A percentile compares a stretch with the other conserved stretches of the same genome.
phyloP scores from a whole-genome alignment of 2,888 invertebrate species.

The Yponomeuta evonymella region DNA sequence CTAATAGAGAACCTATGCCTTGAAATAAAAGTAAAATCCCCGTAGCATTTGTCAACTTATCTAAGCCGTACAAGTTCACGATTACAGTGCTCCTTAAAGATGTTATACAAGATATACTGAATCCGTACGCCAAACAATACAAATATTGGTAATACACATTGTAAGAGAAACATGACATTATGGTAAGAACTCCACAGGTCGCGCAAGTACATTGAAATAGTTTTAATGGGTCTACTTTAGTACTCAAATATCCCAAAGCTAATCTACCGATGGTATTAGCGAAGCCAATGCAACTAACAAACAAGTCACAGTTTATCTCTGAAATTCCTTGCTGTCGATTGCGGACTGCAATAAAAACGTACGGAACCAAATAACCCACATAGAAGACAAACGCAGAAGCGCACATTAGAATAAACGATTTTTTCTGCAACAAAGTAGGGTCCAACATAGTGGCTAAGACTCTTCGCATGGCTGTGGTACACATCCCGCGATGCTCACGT shows the following conservation, averaged over 20 bases:
- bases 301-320: constrained; percentile 41
- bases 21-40: constrained; percentile 59
- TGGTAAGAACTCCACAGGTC: constrained; percentile 42
- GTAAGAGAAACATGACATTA: constrained; percentile 45
- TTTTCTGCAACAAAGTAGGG: constrained; percentile 45
- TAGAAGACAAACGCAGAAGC: constrained; percentile 46
- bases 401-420: constrained; percentile 48
- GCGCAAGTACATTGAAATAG: constrained; percentile 34
- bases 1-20: constrained; percentile 53
- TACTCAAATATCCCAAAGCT: constrained; percentile 42
- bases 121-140: constrained; percentile 50
- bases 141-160: constrained; percentile 52
- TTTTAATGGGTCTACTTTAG: constrained; percentile 45
- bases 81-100: constrained; percentile 50
- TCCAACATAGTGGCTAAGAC: constrained; percentile 67
- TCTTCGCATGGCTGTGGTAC: constrained; percentile 57
- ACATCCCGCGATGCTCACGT: constrained; percentile 52
- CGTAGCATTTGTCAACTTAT: constrained; percentile 61
- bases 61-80: constrained; percentile 58
- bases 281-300: constrained; percentile 55
- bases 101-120: constrained; percentile 44
- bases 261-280: constrained; percentile 52
- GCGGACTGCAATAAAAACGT: constrained; percentile 51
- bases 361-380: constrained; percentile 56
- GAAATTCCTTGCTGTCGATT: constrained; percentile 45